Percentiles rank a stretch among this genome's conserved stretches.
phyloP scores from a whole-genome alignment of 2,888 invertebrate genomes.

The Poecilobothrus nobilitatus region DNA sequence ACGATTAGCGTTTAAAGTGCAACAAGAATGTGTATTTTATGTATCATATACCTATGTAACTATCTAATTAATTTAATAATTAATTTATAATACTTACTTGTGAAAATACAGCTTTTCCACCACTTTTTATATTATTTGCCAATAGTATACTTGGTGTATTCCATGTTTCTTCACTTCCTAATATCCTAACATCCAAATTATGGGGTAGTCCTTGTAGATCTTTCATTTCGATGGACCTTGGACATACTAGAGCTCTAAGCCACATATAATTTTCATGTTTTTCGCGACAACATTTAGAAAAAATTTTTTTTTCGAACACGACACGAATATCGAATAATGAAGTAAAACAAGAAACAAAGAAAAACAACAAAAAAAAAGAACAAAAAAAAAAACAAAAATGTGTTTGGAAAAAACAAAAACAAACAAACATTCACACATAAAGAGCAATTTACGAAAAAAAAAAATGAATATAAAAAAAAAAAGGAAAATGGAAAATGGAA shows the following conservation, averaged over 20 bases:
- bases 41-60: too few species aligned
- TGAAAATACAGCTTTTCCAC: constrained; percentile 71
- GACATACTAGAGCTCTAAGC: constrained; percentile 46
- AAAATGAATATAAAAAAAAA: neutral
- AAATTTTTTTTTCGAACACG: constrained; percentile 20
- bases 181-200: constrained; percentile 63
- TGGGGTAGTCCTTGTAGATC: constrained; percentile 51
- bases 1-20: too few species aligned
- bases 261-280: constrained; percentile 26
- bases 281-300: constrained; percentile 30
- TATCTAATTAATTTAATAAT: too few species aligned
- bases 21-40: too few species aligned
- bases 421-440: constrained; percentile 1
- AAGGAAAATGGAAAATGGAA: constrained; percentile 7
- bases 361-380: constrained; percentile 8
- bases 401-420: neutral
- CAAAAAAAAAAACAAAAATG: neutral
- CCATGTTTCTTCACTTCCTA: constrained; percentile 81
- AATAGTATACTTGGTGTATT: constrained; percentile 73
- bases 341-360: constrained; percentile 17
- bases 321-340: constrained; percentile 13
- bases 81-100: constrained; percentile 52
- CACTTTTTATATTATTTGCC: constrained; percentile 55
- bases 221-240: constrained; percentile 46
- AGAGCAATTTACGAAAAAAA: neutral